Conservation (phyloP, 2,113 vertebrate species). For the Dipodomys spectabilis region DNA sequence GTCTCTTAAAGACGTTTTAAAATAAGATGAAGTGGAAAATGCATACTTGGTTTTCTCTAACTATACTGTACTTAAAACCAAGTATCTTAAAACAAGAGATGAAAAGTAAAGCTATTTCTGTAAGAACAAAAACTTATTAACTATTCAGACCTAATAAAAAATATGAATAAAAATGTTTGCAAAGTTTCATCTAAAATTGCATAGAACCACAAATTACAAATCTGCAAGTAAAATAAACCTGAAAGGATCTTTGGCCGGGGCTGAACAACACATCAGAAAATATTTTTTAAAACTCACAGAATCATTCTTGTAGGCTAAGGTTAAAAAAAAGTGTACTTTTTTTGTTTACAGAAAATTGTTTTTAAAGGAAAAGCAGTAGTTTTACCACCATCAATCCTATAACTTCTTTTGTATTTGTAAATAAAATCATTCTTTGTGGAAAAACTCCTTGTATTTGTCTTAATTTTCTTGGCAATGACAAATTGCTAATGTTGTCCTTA, state of each 20-base stretch:
- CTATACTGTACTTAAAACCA: not conserved
- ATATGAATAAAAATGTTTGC: slow-evolving; percentile 16
- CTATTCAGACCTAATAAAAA: slow-evolving; percentile 35
- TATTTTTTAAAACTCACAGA: not conserved
- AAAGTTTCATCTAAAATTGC: slow-evolving; percentile 36
- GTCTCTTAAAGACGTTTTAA: not conserved
- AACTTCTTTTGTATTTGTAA: slow-evolving; percentile 26
- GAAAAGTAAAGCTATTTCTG: not conserved
- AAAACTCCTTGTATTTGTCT: slow-evolving; percentile 12
- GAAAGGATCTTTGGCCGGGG: not conserved
- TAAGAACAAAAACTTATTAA: too few species aligned
- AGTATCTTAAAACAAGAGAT: not conserved
- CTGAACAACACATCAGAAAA: not conserved
- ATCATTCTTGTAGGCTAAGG: not conserved
- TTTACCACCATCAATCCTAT: not conserved
- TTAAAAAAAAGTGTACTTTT: not conserved
- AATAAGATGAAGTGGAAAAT: not conserved
- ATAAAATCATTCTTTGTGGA: slow-evolving; percentile 8
- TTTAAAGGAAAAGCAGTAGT: slow-evolving; percentile 22
- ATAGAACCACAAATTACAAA: slow-evolving; percentile 44
- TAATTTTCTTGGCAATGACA: slow-evolving; percentile 46
- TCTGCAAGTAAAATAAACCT: slow-evolving; percentile 2
- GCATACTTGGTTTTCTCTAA: slow-evolving; percentile 27
- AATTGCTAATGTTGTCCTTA: not conserved
- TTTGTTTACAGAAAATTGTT: not conserved